phyloP scores from a whole-genome alignment of 2,113 vertebrate species.

The Delphinus delphis region DNA sequence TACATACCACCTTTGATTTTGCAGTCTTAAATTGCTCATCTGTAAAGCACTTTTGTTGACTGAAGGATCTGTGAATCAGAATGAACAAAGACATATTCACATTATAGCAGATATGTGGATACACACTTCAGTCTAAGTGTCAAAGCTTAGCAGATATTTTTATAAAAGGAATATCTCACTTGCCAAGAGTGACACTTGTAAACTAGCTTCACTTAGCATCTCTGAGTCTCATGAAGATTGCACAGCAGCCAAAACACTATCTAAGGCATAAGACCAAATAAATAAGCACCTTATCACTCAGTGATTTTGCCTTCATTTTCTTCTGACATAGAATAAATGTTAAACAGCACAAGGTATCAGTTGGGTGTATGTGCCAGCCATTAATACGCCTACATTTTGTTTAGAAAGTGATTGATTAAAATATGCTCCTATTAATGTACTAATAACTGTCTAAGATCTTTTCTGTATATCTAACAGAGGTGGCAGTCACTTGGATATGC shows the following conservation, averaged over 20 bases:
- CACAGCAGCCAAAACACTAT: constrained; percentile 29
- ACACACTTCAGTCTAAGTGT: constrained; percentile 70
- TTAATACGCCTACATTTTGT: constrained; percentile 27
- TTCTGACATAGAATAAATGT: background rate
- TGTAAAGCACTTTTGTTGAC: constrained; percentile 68
- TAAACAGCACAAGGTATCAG: background rate
- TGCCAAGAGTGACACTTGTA: constrained; percentile 76
- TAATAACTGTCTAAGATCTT: background rate
- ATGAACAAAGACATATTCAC: constrained; percentile 69
- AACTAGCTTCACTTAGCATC: constrained; percentile 71
- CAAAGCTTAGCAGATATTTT: constrained; percentile 65
- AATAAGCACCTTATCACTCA: background rate
- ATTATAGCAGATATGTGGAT: constrained; percentile 65
- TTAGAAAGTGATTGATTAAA: background rate
- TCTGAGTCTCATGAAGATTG: constrained; percentile 49
- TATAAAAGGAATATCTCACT: constrained; percentile 72
- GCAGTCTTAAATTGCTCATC: constrained; percentile 66
- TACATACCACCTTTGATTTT: constrained; percentile 54
- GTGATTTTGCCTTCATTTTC: background rate
- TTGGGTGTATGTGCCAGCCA: background rate
- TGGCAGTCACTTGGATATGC: background rate
- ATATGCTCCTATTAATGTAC: background rate
- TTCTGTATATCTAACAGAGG: background rate
- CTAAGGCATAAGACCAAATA: constrained; percentile 22
- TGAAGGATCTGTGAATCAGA: constrained; percentile 63